Conservation (phyloP, 1,140 invertebrate species). For the Diabrotica undecimpunctata region DNA sequence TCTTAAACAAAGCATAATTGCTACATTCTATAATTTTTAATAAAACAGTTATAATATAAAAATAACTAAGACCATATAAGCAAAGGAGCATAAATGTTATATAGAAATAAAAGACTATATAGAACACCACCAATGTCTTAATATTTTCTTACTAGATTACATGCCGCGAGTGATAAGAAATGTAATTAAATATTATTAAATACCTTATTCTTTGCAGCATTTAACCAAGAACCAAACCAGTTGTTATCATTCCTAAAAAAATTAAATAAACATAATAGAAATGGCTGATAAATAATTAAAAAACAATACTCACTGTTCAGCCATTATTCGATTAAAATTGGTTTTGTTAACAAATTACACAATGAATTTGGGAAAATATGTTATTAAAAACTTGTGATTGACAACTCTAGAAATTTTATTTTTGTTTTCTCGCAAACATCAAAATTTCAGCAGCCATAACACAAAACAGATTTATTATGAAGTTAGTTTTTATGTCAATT, state of each 20-base stretch:
- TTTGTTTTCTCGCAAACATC: slow-evolving; percentile 15
- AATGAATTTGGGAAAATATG: slow-evolving; percentile 14
- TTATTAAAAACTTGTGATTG: slow-evolving; percentile 8
- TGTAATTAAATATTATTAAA: not conserved
- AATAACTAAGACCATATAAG: no score
- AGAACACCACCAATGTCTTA: no score
- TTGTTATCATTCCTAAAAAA: slow-evolving; percentile 24
- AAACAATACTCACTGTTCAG: slow-evolving; percentile 9
- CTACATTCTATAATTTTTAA: no score
- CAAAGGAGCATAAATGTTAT: no score
- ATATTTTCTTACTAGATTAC: no score
- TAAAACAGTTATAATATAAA: no score
- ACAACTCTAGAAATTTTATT: slow-evolving; percentile 9
- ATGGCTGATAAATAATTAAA: not conserved
- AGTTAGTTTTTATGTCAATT: no score
- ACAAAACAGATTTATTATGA: slow-evolving; percentile 4
- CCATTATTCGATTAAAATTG: slow-evolving; percentile 8
- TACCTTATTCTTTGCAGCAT: slow-evolving; percentile 46
- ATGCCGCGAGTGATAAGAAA: no score
- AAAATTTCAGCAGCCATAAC: slow-evolving; percentile 10
- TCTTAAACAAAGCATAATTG: no score
- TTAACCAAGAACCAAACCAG: slow-evolving; percentile 46
- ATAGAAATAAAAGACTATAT: no score
- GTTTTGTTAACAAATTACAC: slow-evolving; percentile 13
- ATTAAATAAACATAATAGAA: slow-evolving; percentile 4